phyloP scores from a whole-genome alignment of 2,113 vertebrate species.

The Anguilla rostrata region DNA sequence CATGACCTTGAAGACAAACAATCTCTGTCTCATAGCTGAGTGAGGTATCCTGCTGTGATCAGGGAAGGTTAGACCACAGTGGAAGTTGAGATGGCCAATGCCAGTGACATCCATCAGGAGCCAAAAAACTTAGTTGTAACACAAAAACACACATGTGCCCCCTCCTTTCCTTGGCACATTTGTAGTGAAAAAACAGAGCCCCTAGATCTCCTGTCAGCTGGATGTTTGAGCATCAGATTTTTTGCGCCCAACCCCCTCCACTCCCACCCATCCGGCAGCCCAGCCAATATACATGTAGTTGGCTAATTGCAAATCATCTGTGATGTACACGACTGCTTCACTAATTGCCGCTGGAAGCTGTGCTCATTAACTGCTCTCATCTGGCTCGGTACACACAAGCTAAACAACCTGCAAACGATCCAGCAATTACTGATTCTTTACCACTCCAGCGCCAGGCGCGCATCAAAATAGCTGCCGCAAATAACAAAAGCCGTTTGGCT shows the following conservation, averaged over 20 bases:
- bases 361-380: conserved; percentile 93
- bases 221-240: conserved; percentile 25
- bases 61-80: no score
- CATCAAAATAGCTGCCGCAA: conserved; percentile 85
- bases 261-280: conserved; percentile 26
- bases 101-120: background rate
- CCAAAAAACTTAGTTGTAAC: background rate
- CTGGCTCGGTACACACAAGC: conserved; percentile 88
- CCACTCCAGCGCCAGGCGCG: conserved; percentile 70
- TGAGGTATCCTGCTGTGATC: no score
- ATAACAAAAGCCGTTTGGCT: conserved; percentile 84
- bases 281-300: conserved; percentile 60
- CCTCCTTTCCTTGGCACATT: no score
- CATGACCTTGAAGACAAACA: no score
- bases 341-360: conserved; percentile 93
- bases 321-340: conserved; percentile 80
- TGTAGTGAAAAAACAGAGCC: background rate
- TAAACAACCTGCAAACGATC: conserved; percentile 93
- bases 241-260: conserved; percentile 3
- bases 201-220: conserved; percentile 14
- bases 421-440: conserved; percentile 88
- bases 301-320: conserved; percentile 85
- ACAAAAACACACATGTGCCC: background rate
- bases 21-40: no score
- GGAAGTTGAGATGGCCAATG: no score